These are phyloP conservation scores for Rhea americana DNA, from an alignment of 2,113 vertebrate species.

Conservation along the genomic window DNA sequence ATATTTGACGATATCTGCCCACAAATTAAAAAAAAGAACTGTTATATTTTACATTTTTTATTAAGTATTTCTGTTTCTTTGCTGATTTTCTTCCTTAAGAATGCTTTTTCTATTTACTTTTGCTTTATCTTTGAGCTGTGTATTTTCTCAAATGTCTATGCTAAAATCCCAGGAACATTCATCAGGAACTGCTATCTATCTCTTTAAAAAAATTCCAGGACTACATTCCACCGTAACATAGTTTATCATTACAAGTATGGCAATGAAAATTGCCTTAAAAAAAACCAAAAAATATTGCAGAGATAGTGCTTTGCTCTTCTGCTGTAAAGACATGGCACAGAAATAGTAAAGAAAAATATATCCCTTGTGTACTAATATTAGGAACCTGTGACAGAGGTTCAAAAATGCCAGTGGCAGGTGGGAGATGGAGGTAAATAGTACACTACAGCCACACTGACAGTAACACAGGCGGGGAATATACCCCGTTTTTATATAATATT, in stretches of 20 bases:
- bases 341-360: not conserved
- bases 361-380: fast-evolving
- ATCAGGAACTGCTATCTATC: not conserved
- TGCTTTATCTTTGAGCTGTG: not conserved
- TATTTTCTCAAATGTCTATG: not conserved
- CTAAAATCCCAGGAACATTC: not conserved
- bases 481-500: not conserved
- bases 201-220: not conserved
- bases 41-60: not conserved
- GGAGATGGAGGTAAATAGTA: not conserved
- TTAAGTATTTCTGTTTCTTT: not conserved
- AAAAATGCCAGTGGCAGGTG: not conserved
- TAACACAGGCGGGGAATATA: not conserved
- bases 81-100: not conserved
- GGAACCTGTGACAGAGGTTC: not conserved
- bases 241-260: not conserved
- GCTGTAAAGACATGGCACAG: not conserved
- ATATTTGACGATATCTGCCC: constrained; percentile 91
- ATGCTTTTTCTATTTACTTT: not conserved
- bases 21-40: not conserved
- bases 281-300: not conserved
- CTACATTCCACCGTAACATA: not conserved
- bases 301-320: fast-evolving
- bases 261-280: not conserved
- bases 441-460: fast-evolving